Evolutionary conservation across 2,888 invertebrate genomes (phyloP), one percentile per base, ranked within the genome.

Genomic region (Bibio marci): DNA sequence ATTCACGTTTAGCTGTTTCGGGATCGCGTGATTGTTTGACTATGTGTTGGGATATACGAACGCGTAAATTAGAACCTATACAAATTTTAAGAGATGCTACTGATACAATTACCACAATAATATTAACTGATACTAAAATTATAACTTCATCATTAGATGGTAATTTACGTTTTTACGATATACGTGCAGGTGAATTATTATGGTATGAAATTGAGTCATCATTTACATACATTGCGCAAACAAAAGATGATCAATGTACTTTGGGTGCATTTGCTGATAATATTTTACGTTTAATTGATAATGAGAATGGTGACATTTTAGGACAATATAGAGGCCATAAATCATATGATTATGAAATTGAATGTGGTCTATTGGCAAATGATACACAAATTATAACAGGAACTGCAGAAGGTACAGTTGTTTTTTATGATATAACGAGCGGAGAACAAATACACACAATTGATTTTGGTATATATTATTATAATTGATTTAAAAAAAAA

Each of bases 11-110:
- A 54, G 81, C 85, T 0, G 64, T 97, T 22, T 94, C 97, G 3
- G 97, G 94, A 1, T 87, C 92, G 11, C 72, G 87, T 38, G 98
- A 99, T 59, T 88, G 94, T 52, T 79, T 83, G 0, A 81, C 94
- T 0, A 80, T 83, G 65, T 79, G 82, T 48, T 98, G 94, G 91
- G 97, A 99, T 58, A 65, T 75, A 25, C 68, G 77, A 45, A 71
- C 76, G 1, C 65, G 71, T 39, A 70, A 70, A 38, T 64, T 72
- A 37, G 79, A 80, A 41, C 81, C 88, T 0, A 70, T 85, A 22
- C 88, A 88, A 63, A 68, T 70, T 19, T 64, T 98, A 54, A 80
- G 81, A 58, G 94, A 98, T 48, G 92, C 95, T 0, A 92, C 86
- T 58, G 98, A 99, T 58, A 81, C 86, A 46, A 76, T 87, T 45